phyloP scores from a whole-genome alignment of 1,140 invertebrate genomes.

The Pomacea maculata region DNA sequence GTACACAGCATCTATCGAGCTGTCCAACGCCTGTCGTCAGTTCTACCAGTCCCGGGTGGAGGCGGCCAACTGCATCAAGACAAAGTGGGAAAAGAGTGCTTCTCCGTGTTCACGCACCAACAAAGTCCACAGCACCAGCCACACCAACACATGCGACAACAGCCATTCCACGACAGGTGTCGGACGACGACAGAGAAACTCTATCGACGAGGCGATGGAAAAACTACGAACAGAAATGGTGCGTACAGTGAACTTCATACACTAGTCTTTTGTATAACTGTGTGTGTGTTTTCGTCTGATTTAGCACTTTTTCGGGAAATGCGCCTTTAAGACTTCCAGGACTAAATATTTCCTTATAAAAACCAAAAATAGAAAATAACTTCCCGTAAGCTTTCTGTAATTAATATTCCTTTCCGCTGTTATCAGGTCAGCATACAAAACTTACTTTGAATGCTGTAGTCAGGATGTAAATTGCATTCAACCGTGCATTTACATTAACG shows the following conservation, averaged over 20 bases:
- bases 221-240: constrained; percentile 49
- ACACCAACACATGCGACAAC: constrained; percentile 5
- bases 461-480: too few species aligned
- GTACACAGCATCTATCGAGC: constrained; percentile 53
- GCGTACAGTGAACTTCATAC: background rate
- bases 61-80: constrained; percentile 38
- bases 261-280: background rate
- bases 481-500: too few species aligned
- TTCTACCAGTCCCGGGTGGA: constrained; percentile 52
- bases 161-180: background rate
- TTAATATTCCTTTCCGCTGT: too few species aligned
- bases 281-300: constrained; percentile 4
- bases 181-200: constrained; percentile 25
- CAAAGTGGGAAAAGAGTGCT: constrained; percentile 21
- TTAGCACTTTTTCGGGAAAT: too few species aligned
- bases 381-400: too few species aligned
- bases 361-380: too few species aligned
- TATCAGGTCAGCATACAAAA: too few species aligned
- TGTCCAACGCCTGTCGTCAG: constrained; percentile 51
- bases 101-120: constrained; percentile 3
- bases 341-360: too few species aligned
- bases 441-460: too few species aligned
- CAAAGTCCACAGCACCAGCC: constrained; percentile 16
- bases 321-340: too few species aligned
- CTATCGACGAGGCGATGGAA: constrained; percentile 48